Evolutionary conservation across 1,140 invertebrate genomes (phyloP).

Genomic region (Drosophila kanapiae): DNA sequence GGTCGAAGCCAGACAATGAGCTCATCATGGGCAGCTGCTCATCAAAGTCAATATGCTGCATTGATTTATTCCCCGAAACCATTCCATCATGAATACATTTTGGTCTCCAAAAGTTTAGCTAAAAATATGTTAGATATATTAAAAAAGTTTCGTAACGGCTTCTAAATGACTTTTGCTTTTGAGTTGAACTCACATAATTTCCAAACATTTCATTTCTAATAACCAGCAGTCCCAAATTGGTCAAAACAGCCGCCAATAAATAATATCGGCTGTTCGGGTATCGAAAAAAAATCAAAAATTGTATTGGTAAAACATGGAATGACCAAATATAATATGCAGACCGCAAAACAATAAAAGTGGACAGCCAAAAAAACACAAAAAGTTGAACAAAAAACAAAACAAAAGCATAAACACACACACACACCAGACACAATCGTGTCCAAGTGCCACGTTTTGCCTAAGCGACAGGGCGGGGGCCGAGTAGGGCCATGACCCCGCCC

Average conservation of each 20-base stretch:
- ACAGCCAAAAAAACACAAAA: slow-evolving; percentile 37
- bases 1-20: slow-evolving; percentile 10
- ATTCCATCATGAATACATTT: slow-evolving; percentile 7
- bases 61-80: slow-evolving; percentile 24
- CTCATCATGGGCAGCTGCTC: slow-evolving; percentile 18
- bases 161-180: slow-evolving; percentile 53
- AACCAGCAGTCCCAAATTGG: slow-evolving; percentile 62
- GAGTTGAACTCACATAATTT: slow-evolving; percentile 74
- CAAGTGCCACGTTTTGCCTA: slow-evolving; percentile 73
- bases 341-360: slow-evolving; percentile 77
- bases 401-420: slow-evolving; percentile 13
- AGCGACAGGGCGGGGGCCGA: slow-evolving; percentile 53
- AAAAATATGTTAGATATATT: slow-evolving; percentile 29
- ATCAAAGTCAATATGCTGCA: slow-evolving; percentile 24
- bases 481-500: slow-evolving; percentile 65
- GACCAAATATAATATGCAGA: slow-evolving; percentile 79
- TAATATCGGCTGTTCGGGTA: slow-evolving; percentile 65
- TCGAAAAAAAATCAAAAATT: slow-evolving; percentile 62
- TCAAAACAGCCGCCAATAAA: slow-evolving; percentile 63
- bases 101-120: slow-evolving; percentile 12
- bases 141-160: slow-evolving; percentile 56
- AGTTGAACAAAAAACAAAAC: slow-evolving; percentile 28
- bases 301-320: slow-evolving; percentile 75
- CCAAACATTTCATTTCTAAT: slow-evolving; percentile 59
- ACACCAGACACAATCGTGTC: slow-evolving; percentile 62